phyloP scores from a whole-genome alignment of 2,888 invertebrate genomes.

The Eumerus sabulonum region DNA sequence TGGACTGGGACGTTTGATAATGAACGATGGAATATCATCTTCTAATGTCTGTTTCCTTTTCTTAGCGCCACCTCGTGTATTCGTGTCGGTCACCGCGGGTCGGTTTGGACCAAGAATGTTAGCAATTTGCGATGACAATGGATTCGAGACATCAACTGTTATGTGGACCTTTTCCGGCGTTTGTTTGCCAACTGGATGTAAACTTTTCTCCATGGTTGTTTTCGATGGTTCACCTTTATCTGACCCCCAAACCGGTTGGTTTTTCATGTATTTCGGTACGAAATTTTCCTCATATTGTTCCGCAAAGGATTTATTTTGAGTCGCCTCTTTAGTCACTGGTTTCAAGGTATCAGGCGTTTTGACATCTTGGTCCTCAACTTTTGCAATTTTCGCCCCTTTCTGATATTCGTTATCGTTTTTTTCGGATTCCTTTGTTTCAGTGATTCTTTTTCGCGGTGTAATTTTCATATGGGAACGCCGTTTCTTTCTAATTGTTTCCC shows the following conservation, averaged over 20 bases:
- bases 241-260: conserved; percentile 31
- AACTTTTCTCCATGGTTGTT: neutral
- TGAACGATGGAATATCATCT: conserved; percentile 73
- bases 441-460: conserved; percentile 71
- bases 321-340: neutral
- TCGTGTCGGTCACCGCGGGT: conserved; percentile 9
- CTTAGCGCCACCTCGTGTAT: conserved; percentile 22
- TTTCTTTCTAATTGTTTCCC: conserved; percentile 36
- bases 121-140: conserved; percentile 70
- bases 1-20: conserved; percentile 70
- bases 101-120: conserved; percentile 63
- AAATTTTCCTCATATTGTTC: conserved; percentile 63
- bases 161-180: conserved; percentile 69
- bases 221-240: conserved; percentile 9
- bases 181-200: conserved; percentile 24
- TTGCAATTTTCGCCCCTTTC: conserved; percentile 20
- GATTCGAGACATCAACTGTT: conserved; percentile 69
- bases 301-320: conserved; percentile 20
- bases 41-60: conserved; percentile 73
- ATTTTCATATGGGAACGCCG: conserved; percentile 71
- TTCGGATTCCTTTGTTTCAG: conserved; percentile 8
- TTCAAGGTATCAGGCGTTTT: neutral
- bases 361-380: conserved; percentile 1
- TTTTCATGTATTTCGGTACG: conserved; percentile 61
- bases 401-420: neutral